Percentiles rank a stretch among this genome's conserved stretches.
Evolutionary conservation across 1,140 invertebrate genomes (phyloP).

Genomic region (Drosophila subobscura): DNA sequence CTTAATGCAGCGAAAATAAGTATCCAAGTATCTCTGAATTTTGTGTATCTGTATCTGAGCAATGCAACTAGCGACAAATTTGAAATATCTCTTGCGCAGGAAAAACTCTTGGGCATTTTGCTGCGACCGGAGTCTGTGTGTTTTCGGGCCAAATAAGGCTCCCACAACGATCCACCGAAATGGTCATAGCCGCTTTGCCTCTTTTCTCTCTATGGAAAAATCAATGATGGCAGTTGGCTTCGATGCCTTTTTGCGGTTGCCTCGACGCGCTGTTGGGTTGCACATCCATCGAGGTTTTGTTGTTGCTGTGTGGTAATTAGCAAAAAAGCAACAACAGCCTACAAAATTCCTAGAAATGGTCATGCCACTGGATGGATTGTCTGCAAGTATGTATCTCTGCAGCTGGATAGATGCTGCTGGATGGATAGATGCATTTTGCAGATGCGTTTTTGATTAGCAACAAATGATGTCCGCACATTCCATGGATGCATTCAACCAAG

Average conservation of each 20-base stretch:
- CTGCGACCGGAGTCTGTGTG: not conserved
- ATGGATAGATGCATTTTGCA: conserved; percentile 14
- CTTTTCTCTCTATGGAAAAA: conserved; percentile 44
- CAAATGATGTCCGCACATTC: conserved; percentile 23
- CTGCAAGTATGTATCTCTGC: not conserved
- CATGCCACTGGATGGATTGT: conserved; percentile 16
- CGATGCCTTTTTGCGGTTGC: conserved; percentile 31
- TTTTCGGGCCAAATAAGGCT: conserved; percentile 23
- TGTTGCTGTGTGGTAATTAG: conserved; percentile 42
- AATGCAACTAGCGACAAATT: conserved; percentile 30
- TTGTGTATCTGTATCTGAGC: conserved; percentile 1
- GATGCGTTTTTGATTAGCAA: conserved; percentile 48
- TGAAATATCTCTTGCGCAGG: conserved; percentile 14
- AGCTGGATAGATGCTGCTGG: conserved; percentile 4
- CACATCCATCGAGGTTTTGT: conserved; percentile 7
- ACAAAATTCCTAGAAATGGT: conserved; percentile 44
- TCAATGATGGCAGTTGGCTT: conserved; percentile 30
- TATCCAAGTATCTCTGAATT: no score
- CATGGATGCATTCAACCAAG: conserved; percentile 4
- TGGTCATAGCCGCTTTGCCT: conserved; percentile 32
- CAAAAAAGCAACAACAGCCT: conserved; percentile 26
- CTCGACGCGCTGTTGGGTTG: no score
- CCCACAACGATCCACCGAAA: conserved; percentile 20
- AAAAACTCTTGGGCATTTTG: conserved; percentile 35
- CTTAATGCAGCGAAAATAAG: not conserved